A percentile compares a stretch with the other conserved stretches of the same genome.
These are phyloP conservation scores for Folsomia manolachei DNA, from an alignment of 2,888 invertebrate genomes.

Conservation along the genomic window DNA sequence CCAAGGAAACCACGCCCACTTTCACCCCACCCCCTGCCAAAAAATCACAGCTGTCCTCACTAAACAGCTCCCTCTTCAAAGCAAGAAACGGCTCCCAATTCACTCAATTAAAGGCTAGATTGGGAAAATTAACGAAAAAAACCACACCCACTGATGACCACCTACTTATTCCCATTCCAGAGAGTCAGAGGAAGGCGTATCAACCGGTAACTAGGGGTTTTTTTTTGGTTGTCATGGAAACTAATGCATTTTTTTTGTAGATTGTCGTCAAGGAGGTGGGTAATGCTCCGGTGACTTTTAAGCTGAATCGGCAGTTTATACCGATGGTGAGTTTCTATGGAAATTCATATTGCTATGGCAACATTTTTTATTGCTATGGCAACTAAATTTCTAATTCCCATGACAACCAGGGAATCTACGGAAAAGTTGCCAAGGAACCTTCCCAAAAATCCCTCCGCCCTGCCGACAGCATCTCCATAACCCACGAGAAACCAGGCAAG, in stretches of 20 bases:
- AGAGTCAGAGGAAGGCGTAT: conserved; percentile 42
- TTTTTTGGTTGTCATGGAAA: conserved; percentile 18
- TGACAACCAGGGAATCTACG: conserved; percentile 48
- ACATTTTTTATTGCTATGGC: too few relatives aligned
- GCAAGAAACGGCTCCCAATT: neutral
- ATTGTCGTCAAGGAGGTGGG: too few relatives aligned
- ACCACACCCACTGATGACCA: neutral
- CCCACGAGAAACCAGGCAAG: conserved; percentile 34
- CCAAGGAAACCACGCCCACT: too few relatives aligned
- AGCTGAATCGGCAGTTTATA: too few relatives aligned
- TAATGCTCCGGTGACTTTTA: too few relatives aligned
- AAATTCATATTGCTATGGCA: too few relatives aligned
- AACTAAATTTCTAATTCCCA: too few relatives aligned
- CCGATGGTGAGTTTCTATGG: too few relatives aligned
- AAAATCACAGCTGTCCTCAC: neutral
- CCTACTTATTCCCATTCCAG: conserved; percentile 45
- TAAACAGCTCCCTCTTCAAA: neutral
- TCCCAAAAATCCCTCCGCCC: conserved; percentile 8
- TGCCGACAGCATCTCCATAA: conserved; percentile 26
- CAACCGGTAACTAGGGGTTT: conserved; percentile 34
- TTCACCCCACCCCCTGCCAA: neutral
- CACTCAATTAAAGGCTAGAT: neutral
- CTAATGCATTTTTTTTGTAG: conserved; percentile 46
- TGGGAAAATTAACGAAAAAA: neutral
- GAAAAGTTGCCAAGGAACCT: conserved; percentile 22